phyloP scores from a whole-genome alignment of 2,797 vertebrate genomes.

The Dromococcyx pavoninus region DNA sequence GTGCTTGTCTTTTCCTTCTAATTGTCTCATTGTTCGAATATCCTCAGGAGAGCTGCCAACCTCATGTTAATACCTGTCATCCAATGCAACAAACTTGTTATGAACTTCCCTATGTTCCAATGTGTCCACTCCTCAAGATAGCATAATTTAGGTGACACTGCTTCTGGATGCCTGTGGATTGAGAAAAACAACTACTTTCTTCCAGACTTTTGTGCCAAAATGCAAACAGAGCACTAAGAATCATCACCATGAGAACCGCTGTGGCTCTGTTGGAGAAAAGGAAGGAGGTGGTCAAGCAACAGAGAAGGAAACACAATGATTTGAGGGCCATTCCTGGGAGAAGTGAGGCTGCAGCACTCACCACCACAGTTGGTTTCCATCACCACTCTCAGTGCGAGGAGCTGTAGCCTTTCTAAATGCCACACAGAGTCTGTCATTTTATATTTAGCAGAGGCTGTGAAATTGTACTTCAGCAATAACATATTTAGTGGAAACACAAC shows the following conservation, averaged over 20 bases:
- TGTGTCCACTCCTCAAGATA: not conserved
- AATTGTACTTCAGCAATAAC: not conserved
- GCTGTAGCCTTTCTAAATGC: not conserved
- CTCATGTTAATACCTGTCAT: not conserved
- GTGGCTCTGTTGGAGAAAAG: not conserved
- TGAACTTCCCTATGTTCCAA: not conserved
- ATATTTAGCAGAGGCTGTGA: not conserved
- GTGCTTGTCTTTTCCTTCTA: not conserved
- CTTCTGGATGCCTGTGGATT: rapidly evolving
- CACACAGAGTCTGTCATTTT: not conserved
- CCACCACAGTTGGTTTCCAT: not conserved
- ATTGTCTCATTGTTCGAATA: not conserved
- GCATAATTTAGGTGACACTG: not conserved
- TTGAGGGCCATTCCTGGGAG: not conserved
- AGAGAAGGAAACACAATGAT: not conserved
- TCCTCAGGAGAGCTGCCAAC: not conserved
- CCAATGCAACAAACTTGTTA: not conserved
- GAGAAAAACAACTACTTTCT: not conserved
- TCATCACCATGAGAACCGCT: not conserved
- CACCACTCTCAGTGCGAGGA: rapidly evolving
- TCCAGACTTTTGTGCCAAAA: not conserved
- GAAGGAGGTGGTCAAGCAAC: not conserved
- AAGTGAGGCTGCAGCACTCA: not conserved
- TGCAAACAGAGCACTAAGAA: not conserved
- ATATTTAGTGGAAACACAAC: not conserved